Percentiles rank a stretch among this genome's conserved stretches.
These are phyloP conservation scores for Protonemura montana DNA, from an alignment of 2,888 invertebrate genomes.

Conservation along the genomic window DNA sequence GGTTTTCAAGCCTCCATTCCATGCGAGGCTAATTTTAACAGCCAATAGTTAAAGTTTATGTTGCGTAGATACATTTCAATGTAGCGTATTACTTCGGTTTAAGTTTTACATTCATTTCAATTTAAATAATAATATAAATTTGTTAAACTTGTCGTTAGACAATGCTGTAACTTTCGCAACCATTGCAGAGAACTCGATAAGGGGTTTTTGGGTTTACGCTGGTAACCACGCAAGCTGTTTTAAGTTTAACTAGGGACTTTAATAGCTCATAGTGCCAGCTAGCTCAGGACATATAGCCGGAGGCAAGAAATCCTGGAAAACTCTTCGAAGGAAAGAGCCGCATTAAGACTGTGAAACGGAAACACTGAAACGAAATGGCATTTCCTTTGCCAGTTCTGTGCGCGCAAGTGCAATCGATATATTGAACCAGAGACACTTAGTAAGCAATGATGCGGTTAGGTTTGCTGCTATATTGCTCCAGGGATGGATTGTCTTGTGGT, in stretches of 20 bases:
- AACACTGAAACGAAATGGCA: slow-evolving; percentile 2
- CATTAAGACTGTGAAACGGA: not conserved
- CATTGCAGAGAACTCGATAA: not conserved
- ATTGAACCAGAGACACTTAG: slow-evolving; percentile 17
- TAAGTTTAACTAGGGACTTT: slow-evolving; percentile 18
- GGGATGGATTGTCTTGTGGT: slow-evolving; percentile 17
- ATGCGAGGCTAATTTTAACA: not conserved
- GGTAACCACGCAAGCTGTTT: slow-evolving; percentile 20
- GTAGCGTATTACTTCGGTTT: not conserved
- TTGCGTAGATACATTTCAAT: not conserved
- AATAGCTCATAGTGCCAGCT: slow-evolving; percentile 20
- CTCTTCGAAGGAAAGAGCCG: not conserved
- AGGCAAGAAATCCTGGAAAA: not conserved
- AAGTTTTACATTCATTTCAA: slow-evolving; percentile 26
- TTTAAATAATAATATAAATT: slow-evolving; percentile 22
- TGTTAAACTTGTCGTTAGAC: slow-evolving; percentile 20
- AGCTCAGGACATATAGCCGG: not conserved
- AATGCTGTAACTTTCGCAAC: not conserved
- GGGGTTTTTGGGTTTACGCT: slow-evolving; percentile 24
- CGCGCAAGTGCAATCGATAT: slow-evolving; percentile 23
- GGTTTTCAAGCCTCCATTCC: not conserved
- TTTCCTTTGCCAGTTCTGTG: not conserved
- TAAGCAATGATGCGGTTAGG: slow-evolving; percentile 33
- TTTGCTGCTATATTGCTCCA: not conserved
- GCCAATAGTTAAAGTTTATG: slow-evolving; percentile 21